Evolutionary conservation across 92 coral and sea anemone species (phyloP).

Genomic region (Plumapathes pennacea): DNA sequence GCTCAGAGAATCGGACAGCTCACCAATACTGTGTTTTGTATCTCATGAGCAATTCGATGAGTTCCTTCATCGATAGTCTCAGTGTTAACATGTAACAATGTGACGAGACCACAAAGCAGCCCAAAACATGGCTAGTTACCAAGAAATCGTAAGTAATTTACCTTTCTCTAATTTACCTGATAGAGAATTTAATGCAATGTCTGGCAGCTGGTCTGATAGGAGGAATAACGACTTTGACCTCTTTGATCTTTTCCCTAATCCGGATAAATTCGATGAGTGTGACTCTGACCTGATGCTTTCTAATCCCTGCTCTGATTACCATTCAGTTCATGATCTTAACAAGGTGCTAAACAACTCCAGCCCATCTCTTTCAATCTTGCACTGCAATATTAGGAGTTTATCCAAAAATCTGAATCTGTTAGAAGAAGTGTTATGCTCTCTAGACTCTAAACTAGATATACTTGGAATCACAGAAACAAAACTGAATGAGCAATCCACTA

Average conservation of each 20-base stretch:
- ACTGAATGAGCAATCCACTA: slow-evolving; percentile 24
- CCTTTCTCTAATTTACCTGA: slow-evolving; percentile 19
- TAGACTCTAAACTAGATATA: slow-evolving; percentile 10
- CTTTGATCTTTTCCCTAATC: slow-evolving; percentile 41
- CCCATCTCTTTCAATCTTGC: slow-evolving; percentile 19
- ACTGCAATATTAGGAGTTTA: slow-evolving; percentile 33
- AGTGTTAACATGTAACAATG: background rate
- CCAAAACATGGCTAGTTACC: background rate
- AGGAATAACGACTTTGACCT: slow-evolving; percentile 22
- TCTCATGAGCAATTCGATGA: slow-evolving; percentile 19
- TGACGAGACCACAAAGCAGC: slow-evolving; percentile 1
- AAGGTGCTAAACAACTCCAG: slow-evolving; percentile 9
- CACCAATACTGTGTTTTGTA: slow-evolving; percentile 8
- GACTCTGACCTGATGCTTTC: slow-evolving; percentile 48
- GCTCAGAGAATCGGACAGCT: slow-evolving; percentile 9
- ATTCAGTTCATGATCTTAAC: slow-evolving; percentile 21
- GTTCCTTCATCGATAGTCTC: slow-evolving; percentile 4
- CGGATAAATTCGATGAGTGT: slow-evolving; percentile 37
- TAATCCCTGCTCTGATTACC: slow-evolving; percentile 29
- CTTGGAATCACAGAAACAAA: slow-evolving; percentile 50
- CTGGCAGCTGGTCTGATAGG: slow-evolving; percentile 6
- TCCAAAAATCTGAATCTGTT: slow-evolving; percentile 16
- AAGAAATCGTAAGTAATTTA: slow-evolving; percentile 1
- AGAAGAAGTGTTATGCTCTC: slow-evolving; percentile 32
- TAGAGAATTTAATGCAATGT: slow-evolving; percentile 14